phyloP scores from a whole-genome alignment of 2,797 vertebrate genomes.

The Scomberomorus guttatus region DNA sequence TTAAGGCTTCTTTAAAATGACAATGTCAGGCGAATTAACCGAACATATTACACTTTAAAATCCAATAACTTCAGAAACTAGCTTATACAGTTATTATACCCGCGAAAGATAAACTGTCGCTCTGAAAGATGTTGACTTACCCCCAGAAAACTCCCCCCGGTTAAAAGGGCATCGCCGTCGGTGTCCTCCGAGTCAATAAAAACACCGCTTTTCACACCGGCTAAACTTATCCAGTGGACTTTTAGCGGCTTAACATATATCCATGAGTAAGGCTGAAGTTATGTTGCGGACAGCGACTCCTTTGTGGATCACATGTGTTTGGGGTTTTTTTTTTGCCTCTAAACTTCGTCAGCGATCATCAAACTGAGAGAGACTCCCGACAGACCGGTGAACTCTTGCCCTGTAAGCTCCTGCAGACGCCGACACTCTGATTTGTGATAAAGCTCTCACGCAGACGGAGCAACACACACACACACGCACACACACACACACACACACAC shows the following conservation, averaged over 20 bases:
- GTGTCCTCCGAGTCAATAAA: constrained; percentile 15
- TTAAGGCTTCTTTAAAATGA: neutral
- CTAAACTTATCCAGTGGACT: constrained; percentile 32
- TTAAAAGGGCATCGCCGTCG: constrained; percentile 2
- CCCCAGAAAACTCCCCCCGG: constrained; percentile 1
- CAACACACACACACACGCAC: constrained; percentile 33
- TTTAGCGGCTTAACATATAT: constrained; percentile 34
- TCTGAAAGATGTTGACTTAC: constrained; percentile 51
- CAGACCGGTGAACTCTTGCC: constrained; percentile 81
- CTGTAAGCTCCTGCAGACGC: constrained; percentile 75
- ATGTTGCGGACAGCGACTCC: constrained; percentile 48
- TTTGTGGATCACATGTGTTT: constrained; percentile 38
- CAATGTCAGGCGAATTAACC: too few species aligned
- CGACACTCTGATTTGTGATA: constrained; percentile 77
- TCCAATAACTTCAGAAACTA: neutral
- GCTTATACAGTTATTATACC: neutral
- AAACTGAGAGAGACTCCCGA: constrained; percentile 48
- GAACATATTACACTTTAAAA: neutral
- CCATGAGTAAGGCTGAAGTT: constrained; percentile 60
- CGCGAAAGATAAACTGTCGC: neutral
- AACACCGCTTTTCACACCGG: neutral
- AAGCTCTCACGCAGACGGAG: constrained; percentile 71
- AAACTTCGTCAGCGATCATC: constrained; percentile 47
- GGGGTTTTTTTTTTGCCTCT: neutral
- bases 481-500: constrained; percentile 23